Conservation (phyloP, 2,888 invertebrate species). For the Cerceris ruficornis region DNA sequence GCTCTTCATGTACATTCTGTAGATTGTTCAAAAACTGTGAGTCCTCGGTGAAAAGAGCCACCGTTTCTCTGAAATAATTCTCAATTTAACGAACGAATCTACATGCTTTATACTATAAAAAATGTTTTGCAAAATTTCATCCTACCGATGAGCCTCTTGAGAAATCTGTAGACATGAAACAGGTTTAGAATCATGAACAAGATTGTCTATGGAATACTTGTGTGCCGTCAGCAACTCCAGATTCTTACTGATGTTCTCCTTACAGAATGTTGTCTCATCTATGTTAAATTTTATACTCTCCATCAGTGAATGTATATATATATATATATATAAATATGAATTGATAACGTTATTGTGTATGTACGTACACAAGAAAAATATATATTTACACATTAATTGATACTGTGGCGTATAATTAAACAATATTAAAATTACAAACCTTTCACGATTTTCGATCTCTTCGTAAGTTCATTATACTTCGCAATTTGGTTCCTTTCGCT, state of each 20-base stretch:
- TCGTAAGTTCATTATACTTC: constrained; percentile 29
- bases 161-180: constrained; percentile 70
- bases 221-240: constrained; percentile 63
- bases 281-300: constrained; percentile 6
- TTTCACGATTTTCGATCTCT: constrained; percentile 16
- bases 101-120: background rate
- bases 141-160: constrained; percentile 67
- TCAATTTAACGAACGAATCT: background rate
- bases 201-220: constrained; percentile 67
- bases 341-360: no score
- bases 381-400: background rate
- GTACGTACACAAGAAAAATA: constrained; percentile 1
- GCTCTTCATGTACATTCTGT: constrained; percentile 33
- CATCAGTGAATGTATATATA: no score
- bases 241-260: constrained; percentile 63
- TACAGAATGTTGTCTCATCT: constrained; percentile 35
- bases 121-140: constrained; percentile 1
- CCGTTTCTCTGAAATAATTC: constrained; percentile 59
- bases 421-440: constrained; percentile 14
- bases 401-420: background rate
- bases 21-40: constrained; percentile 63
- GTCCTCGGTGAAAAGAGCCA: constrained; percentile 62
- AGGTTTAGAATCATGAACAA: constrained; percentile 60
- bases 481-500: constrained; percentile 20
- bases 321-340: no score